Base-by-base conservation (phyloP, 2,888 invertebrate genomes). In the Nomada flava region DNA sequence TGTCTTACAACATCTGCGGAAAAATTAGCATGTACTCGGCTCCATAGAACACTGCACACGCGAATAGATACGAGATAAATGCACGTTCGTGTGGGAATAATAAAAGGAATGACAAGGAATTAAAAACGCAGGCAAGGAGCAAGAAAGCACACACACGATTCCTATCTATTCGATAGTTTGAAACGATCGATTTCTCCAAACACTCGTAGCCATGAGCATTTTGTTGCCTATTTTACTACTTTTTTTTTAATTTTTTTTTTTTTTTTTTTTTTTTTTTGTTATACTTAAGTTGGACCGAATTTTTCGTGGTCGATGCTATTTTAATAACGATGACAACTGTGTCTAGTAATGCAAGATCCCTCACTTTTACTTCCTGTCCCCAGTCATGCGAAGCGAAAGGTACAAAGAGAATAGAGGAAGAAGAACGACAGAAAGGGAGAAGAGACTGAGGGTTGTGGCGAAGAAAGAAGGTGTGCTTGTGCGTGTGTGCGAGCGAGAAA, bases 201-300 rank as follows among this genome's bases (percentile, higher is more conserved):
- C 91, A 89, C 89, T 92, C 90, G 90, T 92, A 91, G 92, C 91
- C 91, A 92, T 91, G 90, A 92, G 90, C 91, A 92, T 92, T 92
- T 92, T 92, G 92, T 93, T 93, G 92, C 91, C 92, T 11, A 57
- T 91, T 92, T 92, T 91, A 92, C 92, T 93, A 92, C 91, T 89
- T 91, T 92, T 57, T 23, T 20, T 26, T 57, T 57, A 20, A 53
- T 10, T 90, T 89, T 91, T 92, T 57, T 26, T 20, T 26, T 11
- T 26, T 57, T 20, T 89, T 91, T 92, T 57, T 23, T 20, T 26
- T 11, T 26, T 57, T 57, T 20, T 26, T 20, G 2, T 26, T 57
- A 20, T 88, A 88, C 89, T 89, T 89, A 90, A 90, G 89, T 91
- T 88, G 89, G 90, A 91, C 90, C 87, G 88, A 36, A 36, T 91